Evolutionary conservation across 1,140 invertebrate species (phyloP), one percentile per base, ranked within the genome.

Genomic region (Arctopsyche grandis): DNA sequence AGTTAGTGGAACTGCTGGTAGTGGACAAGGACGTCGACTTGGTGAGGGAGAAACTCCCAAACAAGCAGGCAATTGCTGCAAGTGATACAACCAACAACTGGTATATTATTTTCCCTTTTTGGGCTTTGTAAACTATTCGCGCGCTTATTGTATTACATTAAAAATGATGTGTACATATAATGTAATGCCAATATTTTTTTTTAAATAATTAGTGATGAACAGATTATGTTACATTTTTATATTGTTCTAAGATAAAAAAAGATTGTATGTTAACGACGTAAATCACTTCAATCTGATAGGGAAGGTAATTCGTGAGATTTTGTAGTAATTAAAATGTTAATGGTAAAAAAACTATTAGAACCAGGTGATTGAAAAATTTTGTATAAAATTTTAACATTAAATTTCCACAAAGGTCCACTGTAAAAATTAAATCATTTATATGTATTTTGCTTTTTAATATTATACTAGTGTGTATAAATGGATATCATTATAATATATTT

Each of bases 61-160:
- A 90, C 88, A 92, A 84, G 91, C 94, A 85, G 92, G 92, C 86
- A 95, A 95, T 89, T 98, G 97, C 91, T 98, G 96, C 94, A 96
- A 96, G 94, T 96, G 94, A 96, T 95, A 80, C 76, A 63, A 56
- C 77, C 79, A 77, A 78, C 73, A 58, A 63, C 63, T 78, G 79
- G 81, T 82, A 79, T 24, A 29, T n/a, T 24, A 43, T 77, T 12
- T 24, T 56, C 29, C 9, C 26, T 22, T 69, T 69, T 38, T 38
- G 24, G 19, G 29, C 7, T 38, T 4, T 38, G 29, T 38, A 38
- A 48, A 16, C 52, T 1, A 4, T 16, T 56, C 19, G 1, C 19
- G 52, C 10, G 19, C 1, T 16, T 56, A 56, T 16, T 16, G 10
- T 4, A 56, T 56, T 3, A n/a, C 1, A n/a, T 16, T 21, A 56